A percentile compares a stretch with the other conserved stretches of the same genome.
Conservation (phyloP, 2,113 vertebrate genomes). For the Crocuta crocuta region DNA sequence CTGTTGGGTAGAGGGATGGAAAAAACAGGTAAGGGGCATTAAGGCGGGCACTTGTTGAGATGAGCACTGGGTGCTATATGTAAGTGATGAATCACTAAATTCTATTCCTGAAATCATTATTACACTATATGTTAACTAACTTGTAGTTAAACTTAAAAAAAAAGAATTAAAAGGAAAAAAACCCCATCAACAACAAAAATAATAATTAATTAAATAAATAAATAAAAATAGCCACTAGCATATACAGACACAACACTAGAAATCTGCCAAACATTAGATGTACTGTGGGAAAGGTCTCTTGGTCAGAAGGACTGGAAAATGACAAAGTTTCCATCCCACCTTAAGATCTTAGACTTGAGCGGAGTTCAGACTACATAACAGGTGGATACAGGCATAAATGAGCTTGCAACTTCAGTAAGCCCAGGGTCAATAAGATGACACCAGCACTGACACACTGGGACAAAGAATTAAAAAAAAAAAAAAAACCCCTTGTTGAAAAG, state of each 20-base stretch:
- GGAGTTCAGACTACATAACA: neutral
- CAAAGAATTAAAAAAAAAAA: too few relatives aligned
- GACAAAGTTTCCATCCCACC: neutral
- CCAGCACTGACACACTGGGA: too few relatives aligned
- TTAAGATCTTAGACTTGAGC: neutral
- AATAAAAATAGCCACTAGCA: neutral
- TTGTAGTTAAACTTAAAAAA: neutral
- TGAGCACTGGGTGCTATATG: too few relatives aligned
- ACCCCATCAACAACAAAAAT: too few relatives aligned
- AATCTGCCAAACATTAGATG: neutral
- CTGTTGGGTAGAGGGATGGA: neutral
- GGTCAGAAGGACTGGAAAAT: neutral
- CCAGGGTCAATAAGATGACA: too few relatives aligned
- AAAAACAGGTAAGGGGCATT: neutral
- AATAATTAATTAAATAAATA: too few relatives aligned
- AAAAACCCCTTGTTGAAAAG: too few relatives aligned
- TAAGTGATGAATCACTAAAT: too few relatives aligned
- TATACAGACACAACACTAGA: neutral
- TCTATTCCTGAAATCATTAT: too few relatives aligned
- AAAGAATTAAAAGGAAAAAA: neutral
- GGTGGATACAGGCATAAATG: neutral
- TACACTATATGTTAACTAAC: neutral
- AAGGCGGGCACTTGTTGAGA: neutral
- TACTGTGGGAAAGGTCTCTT: neutral
- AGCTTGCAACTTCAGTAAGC: neutral